Evolutionary conservation across 2,113 vertebrate species (phyloP).

Genomic region (Amphiprion ocellaris): DNA sequence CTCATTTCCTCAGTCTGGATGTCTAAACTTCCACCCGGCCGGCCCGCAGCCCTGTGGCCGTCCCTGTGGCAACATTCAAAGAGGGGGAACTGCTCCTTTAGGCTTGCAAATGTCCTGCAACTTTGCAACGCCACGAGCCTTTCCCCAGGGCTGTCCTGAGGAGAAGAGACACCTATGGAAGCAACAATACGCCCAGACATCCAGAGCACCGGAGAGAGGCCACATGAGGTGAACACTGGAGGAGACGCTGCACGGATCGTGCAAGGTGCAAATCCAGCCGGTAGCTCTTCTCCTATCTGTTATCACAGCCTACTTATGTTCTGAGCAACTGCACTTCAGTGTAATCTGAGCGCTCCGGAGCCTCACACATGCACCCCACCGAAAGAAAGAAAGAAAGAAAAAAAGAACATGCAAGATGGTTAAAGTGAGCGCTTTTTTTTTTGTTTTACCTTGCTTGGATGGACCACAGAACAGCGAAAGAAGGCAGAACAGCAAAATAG

Average conservation of each 20-base stretch:
- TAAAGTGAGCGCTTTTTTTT: slow-evolving; percentile 5
- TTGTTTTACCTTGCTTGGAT: slow-evolving; percentile 82
- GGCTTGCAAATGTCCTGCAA: slow-evolving; percentile 47
- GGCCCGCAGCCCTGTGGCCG: slow-evolving; percentile 34
- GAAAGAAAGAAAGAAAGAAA: not conserved
- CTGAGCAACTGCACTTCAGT: slow-evolving; percentile 56
- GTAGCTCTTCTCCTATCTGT: slow-evolving; percentile 29
- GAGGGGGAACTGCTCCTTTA: slow-evolving; percentile 14
- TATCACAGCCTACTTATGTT: slow-evolving; percentile 48
- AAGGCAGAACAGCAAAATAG: slow-evolving; percentile 83
- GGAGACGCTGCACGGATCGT: slow-evolving; percentile 35
- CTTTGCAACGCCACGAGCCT: slow-evolving; percentile 32
- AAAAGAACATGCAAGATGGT: slow-evolving; percentile 15
- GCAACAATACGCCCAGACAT: slow-evolving; percentile 20
- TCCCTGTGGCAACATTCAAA: slow-evolving; percentile 36
- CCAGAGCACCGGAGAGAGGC: slow-evolving; percentile 30
- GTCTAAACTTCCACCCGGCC: slow-evolving; percentile 13
- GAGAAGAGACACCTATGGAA: slow-evolving; percentile 29
- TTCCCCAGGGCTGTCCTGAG: slow-evolving; percentile 16
- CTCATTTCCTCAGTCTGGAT: slow-evolving; percentile 1
- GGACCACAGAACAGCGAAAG: slow-evolving; percentile 81
- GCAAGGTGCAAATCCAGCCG: slow-evolving; percentile 74
- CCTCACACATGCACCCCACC: slow-evolving; percentile 24
- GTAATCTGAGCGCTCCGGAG: slow-evolving; percentile 43
- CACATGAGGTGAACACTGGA: slow-evolving; percentile 62